Evolutionary conservation across 2,113 vertebrate species (phyloP).

Genomic region (Thamnophis sirtalis): DNA sequence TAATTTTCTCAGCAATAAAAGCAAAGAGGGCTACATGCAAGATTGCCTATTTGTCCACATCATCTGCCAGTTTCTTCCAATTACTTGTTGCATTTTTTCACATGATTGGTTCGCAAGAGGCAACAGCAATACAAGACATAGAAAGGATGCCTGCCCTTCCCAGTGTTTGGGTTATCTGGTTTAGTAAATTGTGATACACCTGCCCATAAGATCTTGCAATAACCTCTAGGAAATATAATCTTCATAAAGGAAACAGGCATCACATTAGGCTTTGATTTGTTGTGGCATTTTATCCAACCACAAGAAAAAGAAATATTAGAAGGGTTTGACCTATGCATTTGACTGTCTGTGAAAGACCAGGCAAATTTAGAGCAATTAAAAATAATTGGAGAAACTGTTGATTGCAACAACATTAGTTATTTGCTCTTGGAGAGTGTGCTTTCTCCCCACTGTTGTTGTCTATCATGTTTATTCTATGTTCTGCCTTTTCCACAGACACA

Average conservation of each 20-base stretch:
- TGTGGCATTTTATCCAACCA: not conserved
- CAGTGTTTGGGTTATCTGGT: not conserved
- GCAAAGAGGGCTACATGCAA: not conserved
- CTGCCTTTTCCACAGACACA: not conserved
- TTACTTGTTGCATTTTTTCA: not conserved
- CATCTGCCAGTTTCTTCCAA: not conserved
- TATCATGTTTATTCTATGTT: not conserved
- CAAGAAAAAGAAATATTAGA: not conserved
- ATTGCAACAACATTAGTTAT: not conserved
- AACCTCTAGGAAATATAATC: not conserved
- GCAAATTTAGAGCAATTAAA: constrained; percentile 4
- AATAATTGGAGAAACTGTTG: not conserved
- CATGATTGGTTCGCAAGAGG: not conserved
- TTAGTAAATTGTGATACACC: not conserved
- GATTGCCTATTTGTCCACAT: not conserved
- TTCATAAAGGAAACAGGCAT: not conserved
- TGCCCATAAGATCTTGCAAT: not conserved
- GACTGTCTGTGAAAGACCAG: not conserved
- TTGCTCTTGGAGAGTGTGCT: not conserved
- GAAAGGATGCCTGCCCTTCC: not conserved
- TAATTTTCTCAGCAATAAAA: not conserved
- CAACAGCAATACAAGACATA: not conserved
- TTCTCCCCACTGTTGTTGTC: not conserved
- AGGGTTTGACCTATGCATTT: not conserved
- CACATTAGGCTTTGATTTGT: not conserved